Percentiles rank a stretch among this genome's conserved stretches.
Evolutionary conservation across 1,140 invertebrate species (phyloP).

Genomic region (Limonius californicus): DNA sequence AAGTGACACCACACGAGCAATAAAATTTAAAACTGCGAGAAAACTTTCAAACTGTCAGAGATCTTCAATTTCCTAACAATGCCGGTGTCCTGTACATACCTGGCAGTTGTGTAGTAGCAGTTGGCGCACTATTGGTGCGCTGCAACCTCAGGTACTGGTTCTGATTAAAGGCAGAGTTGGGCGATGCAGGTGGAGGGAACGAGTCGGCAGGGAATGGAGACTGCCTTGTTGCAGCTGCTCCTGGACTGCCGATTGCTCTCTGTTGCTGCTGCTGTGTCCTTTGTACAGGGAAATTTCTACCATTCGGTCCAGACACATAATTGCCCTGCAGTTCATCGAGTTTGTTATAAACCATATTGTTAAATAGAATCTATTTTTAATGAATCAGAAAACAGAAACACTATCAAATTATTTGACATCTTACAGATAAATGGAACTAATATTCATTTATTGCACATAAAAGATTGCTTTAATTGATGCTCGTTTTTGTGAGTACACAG

Average conservation of each 20-base stretch:
- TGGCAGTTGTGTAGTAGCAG: slow-evolving; percentile 64
- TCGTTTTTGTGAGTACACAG: too few relatives aligned
- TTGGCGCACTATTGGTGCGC: slow-evolving; percentile 60
- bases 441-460: too few relatives aligned
- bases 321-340: slow-evolving; percentile 35
- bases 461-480: too few relatives aligned
- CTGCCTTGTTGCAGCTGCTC: slow-evolving; percentile 48
- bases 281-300: slow-evolving; percentile 42
- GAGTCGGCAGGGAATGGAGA: slow-evolving; percentile 56
- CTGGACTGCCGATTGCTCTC: slow-evolving; percentile 34
- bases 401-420: too few relatives aligned
- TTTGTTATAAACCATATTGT: too few relatives aligned
- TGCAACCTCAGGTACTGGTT: slow-evolving; percentile 59
- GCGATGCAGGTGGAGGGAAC: slow-evolving; percentile 55
- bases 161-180: slow-evolving; percentile 51
- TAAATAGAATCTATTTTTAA: too few relatives aligned
- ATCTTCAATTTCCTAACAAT: neutral
- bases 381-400: too few relatives aligned
- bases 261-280: slow-evolving; percentile 40
- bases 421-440: too few relatives aligned
- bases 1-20: slow-evolving; percentile 3
- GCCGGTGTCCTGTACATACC: slow-evolving; percentile 52
- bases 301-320: slow-evolving; percentile 33
- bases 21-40: slow-evolving; percentile 2
- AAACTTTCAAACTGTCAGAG: slow-evolving; percentile 2